These are phyloP conservation scores for Macaca mulatta DNA, from an alignment of 2,113 vertebrate genomes.

Conservation along the genomic window DNA sequence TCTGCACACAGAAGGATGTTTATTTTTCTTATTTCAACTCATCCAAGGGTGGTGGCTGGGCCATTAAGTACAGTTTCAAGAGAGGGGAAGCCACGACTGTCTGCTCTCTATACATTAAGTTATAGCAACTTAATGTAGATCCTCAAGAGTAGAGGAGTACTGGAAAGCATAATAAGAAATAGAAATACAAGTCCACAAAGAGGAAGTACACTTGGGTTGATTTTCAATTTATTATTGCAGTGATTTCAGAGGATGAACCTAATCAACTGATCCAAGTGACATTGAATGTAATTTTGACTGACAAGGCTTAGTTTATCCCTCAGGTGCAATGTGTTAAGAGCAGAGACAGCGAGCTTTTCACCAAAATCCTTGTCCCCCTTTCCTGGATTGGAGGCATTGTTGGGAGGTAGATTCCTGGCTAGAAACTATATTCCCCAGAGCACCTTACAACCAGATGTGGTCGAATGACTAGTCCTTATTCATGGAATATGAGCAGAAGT, in stretches of 20 bases:
- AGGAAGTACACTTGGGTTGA: not conserved
- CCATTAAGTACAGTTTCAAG: not conserved
- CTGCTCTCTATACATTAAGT: not conserved
- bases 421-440: not conserved
- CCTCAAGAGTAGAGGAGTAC: not conserved
- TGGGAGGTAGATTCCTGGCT: not conserved
- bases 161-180: not conserved
- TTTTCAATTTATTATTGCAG: not conserved
- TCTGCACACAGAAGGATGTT: not conserved
- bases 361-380: not conserved
- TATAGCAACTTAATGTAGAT: not conserved
- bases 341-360: not conserved
- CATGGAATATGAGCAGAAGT: not conserved
- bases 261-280: not conserved
- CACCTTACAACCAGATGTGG: not conserved
- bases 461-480: not conserved
- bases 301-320: not conserved
- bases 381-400: not conserved
- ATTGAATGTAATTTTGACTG: not conserved
- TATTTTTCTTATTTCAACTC: conserved; percentile 22
- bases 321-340: not conserved
- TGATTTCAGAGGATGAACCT: not conserved
- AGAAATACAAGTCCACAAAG: not conserved
- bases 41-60: not conserved
- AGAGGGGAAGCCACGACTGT: not conserved